These are phyloP conservation scores for Spodoptera exigua DNA, from an alignment of 2,888 invertebrate species.

Conservation along the genomic window DNA sequence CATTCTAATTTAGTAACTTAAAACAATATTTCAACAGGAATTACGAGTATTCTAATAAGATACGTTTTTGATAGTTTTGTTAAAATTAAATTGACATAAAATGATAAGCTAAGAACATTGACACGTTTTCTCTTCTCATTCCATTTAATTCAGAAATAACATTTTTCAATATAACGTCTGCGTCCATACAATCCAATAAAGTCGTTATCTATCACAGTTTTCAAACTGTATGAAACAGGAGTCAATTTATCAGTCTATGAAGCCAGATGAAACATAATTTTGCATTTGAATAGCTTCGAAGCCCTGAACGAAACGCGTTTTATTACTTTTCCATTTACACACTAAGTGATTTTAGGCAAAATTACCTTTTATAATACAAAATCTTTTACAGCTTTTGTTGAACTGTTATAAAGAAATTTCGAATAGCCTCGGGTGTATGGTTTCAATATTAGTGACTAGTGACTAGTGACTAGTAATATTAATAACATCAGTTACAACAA, in stretches of 20 bases:
- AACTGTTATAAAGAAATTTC: conserved; percentile 19
- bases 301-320: conserved; percentile 23
- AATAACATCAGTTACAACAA: conserved; percentile 42
- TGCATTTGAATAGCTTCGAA: conserved; percentile 9
- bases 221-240: conserved; percentile 10
- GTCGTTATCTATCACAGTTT: conserved; percentile 8
- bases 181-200: conserved; percentile 1
- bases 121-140: no score
- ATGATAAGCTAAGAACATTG: no score
- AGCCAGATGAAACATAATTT: conserved; percentile 23
- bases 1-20: no score
- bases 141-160: not conserved
- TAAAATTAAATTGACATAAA: no score
- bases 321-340: conserved; percentile 26
- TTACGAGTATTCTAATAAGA: no score
- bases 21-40: no score
- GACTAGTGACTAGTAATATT: conserved; percentile 48
- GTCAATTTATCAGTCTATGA: conserved; percentile 6
- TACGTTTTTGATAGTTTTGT: no score
- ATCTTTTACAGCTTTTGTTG: conserved; percentile 38
- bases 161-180: conserved; percentile 11
- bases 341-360: conserved; percentile 44
- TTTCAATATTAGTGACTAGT: conserved; percentile 57
- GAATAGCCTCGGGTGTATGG: conserved; percentile 56
- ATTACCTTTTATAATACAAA: conserved; percentile 32